Conservation (phyloP, 1,140 invertebrate species). For the Aphelenchoides fujianensis region DNA sequence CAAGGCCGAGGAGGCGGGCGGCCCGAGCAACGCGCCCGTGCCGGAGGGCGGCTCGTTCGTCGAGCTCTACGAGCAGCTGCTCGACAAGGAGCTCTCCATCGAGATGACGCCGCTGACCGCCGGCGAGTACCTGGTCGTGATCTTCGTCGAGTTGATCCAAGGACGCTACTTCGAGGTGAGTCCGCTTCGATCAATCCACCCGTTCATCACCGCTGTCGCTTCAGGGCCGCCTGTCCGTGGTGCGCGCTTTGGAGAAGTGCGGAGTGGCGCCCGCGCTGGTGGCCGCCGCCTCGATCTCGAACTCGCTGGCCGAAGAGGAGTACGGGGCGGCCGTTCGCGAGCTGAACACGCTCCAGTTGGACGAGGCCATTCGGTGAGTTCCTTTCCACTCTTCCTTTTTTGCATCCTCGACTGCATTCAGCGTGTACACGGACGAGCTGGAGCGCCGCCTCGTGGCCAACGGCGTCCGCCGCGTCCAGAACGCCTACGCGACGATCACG, state of each 20-base stretch:
- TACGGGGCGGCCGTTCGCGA: not conserved
- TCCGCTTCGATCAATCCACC: not conserved
- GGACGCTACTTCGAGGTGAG: not conserved
- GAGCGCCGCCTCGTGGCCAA: not conserved
- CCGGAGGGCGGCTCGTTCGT: not conserved
- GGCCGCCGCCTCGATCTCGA: not conserved
- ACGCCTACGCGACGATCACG: not conserved
- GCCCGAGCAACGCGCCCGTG: not conserved
- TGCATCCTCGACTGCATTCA: not conserved
- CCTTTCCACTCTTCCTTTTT: not conserved
- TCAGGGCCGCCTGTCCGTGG: not conserved
- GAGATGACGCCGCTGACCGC: not conserved
- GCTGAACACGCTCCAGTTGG: not conserved
- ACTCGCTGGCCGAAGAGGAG: not conserved
- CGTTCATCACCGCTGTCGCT: not conserved
- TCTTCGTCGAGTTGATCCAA: not conserved
- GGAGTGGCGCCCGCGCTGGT: not conserved
- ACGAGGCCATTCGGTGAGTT: not conserved
- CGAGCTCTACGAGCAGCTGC: not conserved
- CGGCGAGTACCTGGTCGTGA: not conserved
- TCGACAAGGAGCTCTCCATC: not conserved
- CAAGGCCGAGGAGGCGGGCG: no score
- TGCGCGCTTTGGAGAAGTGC: not conserved
- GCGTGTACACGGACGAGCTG: not conserved
- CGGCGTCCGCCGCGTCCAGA: not conserved